Evolutionary conservation across 2,797 vertebrate genomes (phyloP), one percentile per base, ranked within the genome.

Genomic region (Mycteria americana): DNA sequence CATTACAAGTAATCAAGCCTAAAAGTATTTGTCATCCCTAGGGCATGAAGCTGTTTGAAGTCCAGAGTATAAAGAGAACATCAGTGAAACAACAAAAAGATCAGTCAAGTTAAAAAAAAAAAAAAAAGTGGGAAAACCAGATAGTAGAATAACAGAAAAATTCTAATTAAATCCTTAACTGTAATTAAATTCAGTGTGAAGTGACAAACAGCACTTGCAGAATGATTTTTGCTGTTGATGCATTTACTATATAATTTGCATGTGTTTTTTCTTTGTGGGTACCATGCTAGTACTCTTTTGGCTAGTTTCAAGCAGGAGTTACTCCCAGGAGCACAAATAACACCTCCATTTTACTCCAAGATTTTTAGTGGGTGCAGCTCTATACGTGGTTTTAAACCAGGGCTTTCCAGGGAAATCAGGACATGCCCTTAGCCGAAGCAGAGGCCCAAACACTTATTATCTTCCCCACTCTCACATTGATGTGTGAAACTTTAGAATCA

Each of bases 41-140:
- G 78, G 90, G 93, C 92, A 78, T 3, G 43, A 80, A 94, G 93
- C 88, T 85, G 92, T 83, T 95, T 85, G 90, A 85, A 94, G 92
- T 81, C 57, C 91, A 86, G 91, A 88, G 69, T 83, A 92, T 78
- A 85, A 95, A 97, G 95, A 95, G 88, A 96, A 91, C 92, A 94
- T 89, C 92, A 68, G 46, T 3, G 30, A 28, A 46, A 88, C 84
- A 91, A 92, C 87, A 85, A 94, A 95, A 94, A 7, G 3, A 95
- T 91, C 95, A 83, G 62, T 95, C 94, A 95, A 95, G 73, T n/a
- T 31, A 59, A 75, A 45, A 35, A 39, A 56, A 64, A 22, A 21
- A 64, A 45, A 75, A 56, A 68, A 73, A 16, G 83, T 74, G 84
- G 50, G 25, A 77, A 83, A 94, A 74, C 5, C 33, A 89, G 89